These are phyloP conservation scores for Dromaius novaehollandiae DNA, from an alignment of 2,113 vertebrate species.

Conservation along the genomic window DNA sequence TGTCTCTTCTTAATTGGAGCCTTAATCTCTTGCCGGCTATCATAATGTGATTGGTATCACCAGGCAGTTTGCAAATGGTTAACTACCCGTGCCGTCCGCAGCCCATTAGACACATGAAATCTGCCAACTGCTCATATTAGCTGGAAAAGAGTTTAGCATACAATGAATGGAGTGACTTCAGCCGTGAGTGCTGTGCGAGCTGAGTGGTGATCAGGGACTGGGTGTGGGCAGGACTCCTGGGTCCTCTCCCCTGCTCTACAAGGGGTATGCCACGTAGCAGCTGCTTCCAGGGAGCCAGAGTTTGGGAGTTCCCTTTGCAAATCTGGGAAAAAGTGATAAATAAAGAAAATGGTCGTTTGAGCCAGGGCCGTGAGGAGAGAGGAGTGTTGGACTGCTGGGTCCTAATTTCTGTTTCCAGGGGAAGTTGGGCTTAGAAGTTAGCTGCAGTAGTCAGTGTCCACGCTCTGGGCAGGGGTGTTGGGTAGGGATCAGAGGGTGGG, in stretches of 20 bases:
- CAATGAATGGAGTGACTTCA: background rate
- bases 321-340: background rate
- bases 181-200: background rate
- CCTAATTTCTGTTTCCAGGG: background rate
- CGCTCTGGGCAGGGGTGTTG: background rate
- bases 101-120: slow-evolving; percentile 61
- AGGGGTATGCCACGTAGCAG: fast-evolving
- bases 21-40: slow-evolving; percentile 29
- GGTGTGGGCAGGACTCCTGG: too few relatives aligned
- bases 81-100: slow-evolving; percentile 19
- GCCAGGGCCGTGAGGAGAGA: background rate
- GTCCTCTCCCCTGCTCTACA: background rate
- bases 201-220: background rate
- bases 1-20: slow-evolving; percentile 59
- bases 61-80: slow-evolving; percentile 52
- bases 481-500: fast-evolving
- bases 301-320: background rate
- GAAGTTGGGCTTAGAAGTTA: background rate
- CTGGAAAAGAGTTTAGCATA: background rate
- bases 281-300: background rate
- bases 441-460: background rate
- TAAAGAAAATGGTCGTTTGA: background rate
- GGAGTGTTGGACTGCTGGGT: background rate
- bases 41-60: slow-evolving; percentile 42
- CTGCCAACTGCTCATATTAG: slow-evolving; percentile 51